Evolutionary conservation across 2,113 vertebrate species (phyloP), one percentile per base, ranked within the genome.

Genomic region (Dipodomys merriami): DNA sequence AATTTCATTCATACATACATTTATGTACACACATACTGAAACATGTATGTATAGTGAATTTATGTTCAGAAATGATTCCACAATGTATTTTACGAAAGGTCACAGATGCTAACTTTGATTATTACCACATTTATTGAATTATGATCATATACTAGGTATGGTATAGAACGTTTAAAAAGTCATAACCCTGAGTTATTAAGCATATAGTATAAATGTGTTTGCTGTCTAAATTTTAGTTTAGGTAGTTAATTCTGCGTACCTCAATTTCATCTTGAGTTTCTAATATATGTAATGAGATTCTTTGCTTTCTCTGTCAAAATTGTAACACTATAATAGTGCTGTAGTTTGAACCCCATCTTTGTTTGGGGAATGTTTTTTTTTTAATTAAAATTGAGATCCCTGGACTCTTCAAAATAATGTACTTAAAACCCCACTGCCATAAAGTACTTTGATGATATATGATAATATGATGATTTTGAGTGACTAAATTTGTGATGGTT

Each of bases 201-300:
- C n/a, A 96, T 85, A 94, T 12, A 83, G 16, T 86, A 94, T 91
- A 82, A 95, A 93, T 91, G 29, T 95, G 74, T 81, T 96, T 96
- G 72, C 85, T 88, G 76, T 93, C 95, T 93, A 95, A 90, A 96
- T 96, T 96, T 93, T 93, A 95, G 94, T 95, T 95, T 95, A 80
- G 39, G 19, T 93, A 93, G 94, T 96, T 95, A 88, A 71, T 83
- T 90, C 78, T 93, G 60, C 68, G 84, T 93, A 88, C 69, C 69
- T 94, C 84, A 93, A 93, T 96, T 96, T 96, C 69, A 69, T 88
- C 29, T 94, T 44, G n/a, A 88, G 74, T 96, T 96, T 93, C 86
- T 93, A 91, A 85, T 87, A 91, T 53, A 35, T 77, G 27, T 87
- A 95, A 68, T 80, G 73, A 44, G 29, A 35, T 90, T 95, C 85